Evolutionary conservation across 2,113 vertebrate genomes (phyloP).

Genomic region (Alexandromys fortis): DNA sequence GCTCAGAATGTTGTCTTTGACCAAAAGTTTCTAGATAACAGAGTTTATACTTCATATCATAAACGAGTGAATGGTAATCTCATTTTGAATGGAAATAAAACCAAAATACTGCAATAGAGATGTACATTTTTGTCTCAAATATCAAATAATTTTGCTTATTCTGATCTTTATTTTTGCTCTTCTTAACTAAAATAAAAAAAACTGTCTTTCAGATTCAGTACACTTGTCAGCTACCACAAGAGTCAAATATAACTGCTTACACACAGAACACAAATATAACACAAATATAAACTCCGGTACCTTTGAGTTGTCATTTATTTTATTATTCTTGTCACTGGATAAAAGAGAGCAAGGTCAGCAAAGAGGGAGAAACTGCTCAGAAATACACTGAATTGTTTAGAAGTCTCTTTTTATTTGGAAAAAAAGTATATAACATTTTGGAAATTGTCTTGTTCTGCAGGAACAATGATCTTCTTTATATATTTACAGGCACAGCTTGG

Average conservation of each 20-base stretch:
- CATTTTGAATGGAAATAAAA: neutral
- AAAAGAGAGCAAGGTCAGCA: neutral
- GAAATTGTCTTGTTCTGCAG: neutral
- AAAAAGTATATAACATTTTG: neutral
- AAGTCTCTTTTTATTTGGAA: slow-evolving; percentile 39
- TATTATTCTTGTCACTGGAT: neutral
- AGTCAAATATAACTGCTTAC: neutral
- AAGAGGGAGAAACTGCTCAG: neutral
- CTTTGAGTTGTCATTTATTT: neutral
- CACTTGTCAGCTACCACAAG: neutral
- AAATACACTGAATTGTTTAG: neutral
- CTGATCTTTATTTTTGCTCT: neutral
- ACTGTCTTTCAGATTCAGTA: neutral
- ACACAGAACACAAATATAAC: neutral
- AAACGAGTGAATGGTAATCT: neutral
- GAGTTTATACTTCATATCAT: slow-evolving; percentile 35
- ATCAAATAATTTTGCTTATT: slow-evolving; percentile 20
- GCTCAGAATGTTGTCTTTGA: neutral
- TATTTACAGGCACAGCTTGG: neutral
- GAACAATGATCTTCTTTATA: neutral
- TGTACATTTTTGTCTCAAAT: neutral
- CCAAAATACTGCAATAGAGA: neutral
- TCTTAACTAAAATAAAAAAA: neutral
- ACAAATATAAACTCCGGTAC: neutral
- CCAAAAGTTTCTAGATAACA: neutral